Evolutionary conservation across 2,113 vertebrate genomes (phyloP).

Genomic region (Centropus bengalensis): DNA sequence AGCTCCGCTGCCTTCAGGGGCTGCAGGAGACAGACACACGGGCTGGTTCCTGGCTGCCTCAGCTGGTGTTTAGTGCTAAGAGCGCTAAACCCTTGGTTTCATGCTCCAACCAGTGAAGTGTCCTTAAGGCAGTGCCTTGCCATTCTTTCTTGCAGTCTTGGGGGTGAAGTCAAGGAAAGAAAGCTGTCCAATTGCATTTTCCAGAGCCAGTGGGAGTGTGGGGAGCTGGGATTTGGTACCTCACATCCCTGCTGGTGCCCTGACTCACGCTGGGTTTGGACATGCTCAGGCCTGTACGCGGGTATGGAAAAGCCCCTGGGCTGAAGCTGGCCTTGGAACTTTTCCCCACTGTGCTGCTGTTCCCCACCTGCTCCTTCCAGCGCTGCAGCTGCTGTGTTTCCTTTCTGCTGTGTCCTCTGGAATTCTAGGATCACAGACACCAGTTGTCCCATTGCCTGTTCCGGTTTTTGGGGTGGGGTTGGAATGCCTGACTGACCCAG

Average conservation of each 20-base stretch:
- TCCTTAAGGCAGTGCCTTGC: not conserved
- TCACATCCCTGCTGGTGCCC: accelerated
- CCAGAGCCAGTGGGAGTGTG: not conserved
- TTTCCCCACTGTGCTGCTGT: accelerated
- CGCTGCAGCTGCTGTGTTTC: too few species aligned
- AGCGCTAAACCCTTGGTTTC: not conserved
- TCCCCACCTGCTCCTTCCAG: accelerated
- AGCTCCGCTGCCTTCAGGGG: not conserved
- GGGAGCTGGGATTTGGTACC: not conserved
- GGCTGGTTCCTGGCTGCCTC: not conserved
- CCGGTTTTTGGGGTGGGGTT: not conserved
- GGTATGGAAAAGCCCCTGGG: accelerated
- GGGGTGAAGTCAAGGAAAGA: not conserved
- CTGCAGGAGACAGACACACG: not conserved
- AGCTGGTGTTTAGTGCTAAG: not conserved
- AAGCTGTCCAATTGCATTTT: not conserved
- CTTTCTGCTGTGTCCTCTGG: not conserved
- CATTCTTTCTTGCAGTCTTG: too few species aligned
- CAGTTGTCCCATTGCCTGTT: accelerated
- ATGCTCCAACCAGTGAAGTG: not conserved
- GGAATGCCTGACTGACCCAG: accelerated
- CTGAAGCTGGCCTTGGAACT: not conserved
- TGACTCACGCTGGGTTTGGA: accelerated
- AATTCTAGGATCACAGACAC: not conserved
- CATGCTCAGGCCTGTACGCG: accelerated